phyloP scores from a whole-genome alignment of 2,888 invertebrate species.

The Zhengitettix transpicula region DNA sequence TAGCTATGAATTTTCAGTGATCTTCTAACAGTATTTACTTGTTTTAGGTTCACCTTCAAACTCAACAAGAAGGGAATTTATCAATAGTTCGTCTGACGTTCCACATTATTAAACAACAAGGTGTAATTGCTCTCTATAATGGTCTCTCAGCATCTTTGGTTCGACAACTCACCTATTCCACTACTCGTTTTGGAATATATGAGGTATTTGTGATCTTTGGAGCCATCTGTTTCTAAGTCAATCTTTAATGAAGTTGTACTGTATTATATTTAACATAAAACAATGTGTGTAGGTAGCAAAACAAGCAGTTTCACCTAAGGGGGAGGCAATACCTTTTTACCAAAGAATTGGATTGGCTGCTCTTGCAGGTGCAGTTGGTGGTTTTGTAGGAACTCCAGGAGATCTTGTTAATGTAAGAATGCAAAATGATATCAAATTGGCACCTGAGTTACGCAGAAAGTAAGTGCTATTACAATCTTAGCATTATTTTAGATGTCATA shows the following conservation, averaged over 20 bases:
- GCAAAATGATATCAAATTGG: conserved; percentile 96
- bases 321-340: conserved; percentile 43
- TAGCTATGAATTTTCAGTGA: no score
- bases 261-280: background rate
- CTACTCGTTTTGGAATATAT: conserved; percentile 64
- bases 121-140: conserved; percentile 76
- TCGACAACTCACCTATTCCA: conserved; percentile 89
- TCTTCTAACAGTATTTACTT: no score
- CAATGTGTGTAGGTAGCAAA: conserved; percentile 20
- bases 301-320: conserved; percentile 24
- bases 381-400: conserved; percentile 88
- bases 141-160: conserved; percentile 89
- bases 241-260: background rate
- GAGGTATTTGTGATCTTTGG: conserved; percentile 26
- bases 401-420: conserved; percentile 97
- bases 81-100: conserved; percentile 53
- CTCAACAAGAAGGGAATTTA: conserved; percentile 75
- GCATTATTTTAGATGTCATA: no score
- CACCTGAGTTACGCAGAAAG: conserved; percentile 74
- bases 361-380: conserved; percentile 71
- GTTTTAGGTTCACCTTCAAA: conserved; percentile 71
- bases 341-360: conserved; percentile 59
- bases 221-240: background rate
- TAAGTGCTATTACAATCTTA: conserved; percentile 30
- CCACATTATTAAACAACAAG: conserved; percentile 68